These are phyloP conservation scores for Drosophila multiciliata DNA, from an alignment of 2,888 invertebrate species.

Conservation along the genomic window DNA sequence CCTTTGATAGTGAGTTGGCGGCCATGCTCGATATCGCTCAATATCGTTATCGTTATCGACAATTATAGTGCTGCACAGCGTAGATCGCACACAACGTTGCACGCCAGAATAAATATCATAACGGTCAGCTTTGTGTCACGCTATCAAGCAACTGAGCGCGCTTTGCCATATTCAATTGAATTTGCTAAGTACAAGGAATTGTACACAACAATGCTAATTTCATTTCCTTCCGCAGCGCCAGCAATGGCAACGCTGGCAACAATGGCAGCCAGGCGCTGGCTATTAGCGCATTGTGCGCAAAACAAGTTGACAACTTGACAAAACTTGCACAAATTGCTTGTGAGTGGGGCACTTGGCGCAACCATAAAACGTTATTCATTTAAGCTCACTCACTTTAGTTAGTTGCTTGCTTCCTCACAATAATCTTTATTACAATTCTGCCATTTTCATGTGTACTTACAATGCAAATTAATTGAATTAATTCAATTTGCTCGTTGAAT, in stretches of 20 bases:
- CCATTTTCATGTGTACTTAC: slow-evolving; percentile 72
- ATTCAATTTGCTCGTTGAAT: slow-evolving; percentile 76
- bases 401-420: slow-evolving; percentile 65
- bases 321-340: slow-evolving; percentile 58
- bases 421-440: slow-evolving; percentile 72
- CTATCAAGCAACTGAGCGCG: neutral
- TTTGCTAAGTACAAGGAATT: slow-evolving; percentile 5
- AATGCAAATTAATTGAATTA: slow-evolving; percentile 83
- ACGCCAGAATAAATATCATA: slow-evolving; percentile 8
- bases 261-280: slow-evolving; percentile 18
- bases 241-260: slow-evolving; percentile 3
- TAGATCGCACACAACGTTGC: slow-evolving; percentile 34
- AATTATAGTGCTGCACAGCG: slow-evolving; percentile 40
- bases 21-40: slow-evolving; percentile 45
- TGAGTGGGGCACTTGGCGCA: slow-evolving; percentile 71
- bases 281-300: slow-evolving; percentile 46
- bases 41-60: slow-evolving; percentile 42
- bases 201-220: slow-evolving; percentile 15
- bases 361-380: slow-evolving; percentile 68
- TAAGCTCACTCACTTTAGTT: slow-evolving; percentile 67
- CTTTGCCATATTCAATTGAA: slow-evolving; percentile 17
- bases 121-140: slow-evolving; percentile 28
- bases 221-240: slow-evolving; percentile 48
- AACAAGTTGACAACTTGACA: slow-evolving; percentile 27
- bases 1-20: slow-evolving; percentile 52